Evolutionary conservation across 2,888 invertebrate genomes (phyloP).

Genomic region (Ctena decussata): DNA sequence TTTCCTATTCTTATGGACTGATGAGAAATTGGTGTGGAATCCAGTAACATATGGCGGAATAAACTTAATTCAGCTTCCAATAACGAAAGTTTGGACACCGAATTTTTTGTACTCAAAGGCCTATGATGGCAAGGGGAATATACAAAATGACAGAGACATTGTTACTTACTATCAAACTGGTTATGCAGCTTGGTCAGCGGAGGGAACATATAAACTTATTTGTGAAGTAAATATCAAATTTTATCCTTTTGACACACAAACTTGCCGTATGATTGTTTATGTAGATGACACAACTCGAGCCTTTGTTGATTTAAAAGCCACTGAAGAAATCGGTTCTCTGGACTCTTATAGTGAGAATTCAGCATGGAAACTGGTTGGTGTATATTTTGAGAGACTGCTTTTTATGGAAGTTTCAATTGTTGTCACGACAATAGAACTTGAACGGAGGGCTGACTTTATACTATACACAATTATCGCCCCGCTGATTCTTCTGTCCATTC

Average conservation of each 20-base stretch:
- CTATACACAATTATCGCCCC: conserved; percentile 57
- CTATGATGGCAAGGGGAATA: neutral
- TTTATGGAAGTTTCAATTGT: neutral
- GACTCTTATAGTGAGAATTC: neutral
- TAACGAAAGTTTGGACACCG: neutral
- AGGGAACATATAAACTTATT: neutral
- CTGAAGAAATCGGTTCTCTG: neutral
- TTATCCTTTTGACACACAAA: neutral
- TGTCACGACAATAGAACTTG: neutral
- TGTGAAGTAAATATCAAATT: neutral
- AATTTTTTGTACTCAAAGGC: neutral
- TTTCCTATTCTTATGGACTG: neutral
- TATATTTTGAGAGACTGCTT: neutral
- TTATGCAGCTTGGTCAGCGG: neutral
- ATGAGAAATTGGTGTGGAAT: neutral
- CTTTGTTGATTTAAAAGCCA: neutral
- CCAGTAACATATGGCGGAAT: neutral
- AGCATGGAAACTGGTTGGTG: neutral
- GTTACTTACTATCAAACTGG: neutral
- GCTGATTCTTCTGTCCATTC: conserved; percentile 49
- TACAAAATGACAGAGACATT: neutral
- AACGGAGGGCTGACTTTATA: conserved; percentile 51
- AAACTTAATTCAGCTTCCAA: neutral
- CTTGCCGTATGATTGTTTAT: neutral
- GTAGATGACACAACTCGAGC: neutral